Base-by-base conservation (phyloP, 2,113 vertebrate genomes). In the Bostrychus sinensis region DNA sequence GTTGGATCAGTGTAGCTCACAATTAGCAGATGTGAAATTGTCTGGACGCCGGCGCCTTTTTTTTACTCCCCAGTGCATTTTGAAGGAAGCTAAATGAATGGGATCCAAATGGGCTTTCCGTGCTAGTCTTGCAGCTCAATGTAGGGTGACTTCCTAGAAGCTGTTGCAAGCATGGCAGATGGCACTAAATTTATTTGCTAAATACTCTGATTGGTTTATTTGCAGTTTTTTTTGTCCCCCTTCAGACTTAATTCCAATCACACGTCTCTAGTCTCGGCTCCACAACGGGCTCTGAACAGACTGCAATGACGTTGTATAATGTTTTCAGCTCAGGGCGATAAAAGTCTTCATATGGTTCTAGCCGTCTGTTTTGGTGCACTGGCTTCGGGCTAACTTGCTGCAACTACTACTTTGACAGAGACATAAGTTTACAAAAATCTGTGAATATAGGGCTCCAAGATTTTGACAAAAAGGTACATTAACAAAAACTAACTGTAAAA, bases 171-270 rank as follows among this genome's bases (percentile, higher is more conserved):
- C 10, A 12, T 63, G 69, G 83, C 90, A 92, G 91, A 91, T 92
- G 90, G 89, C 43, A 22, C 79, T 69, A 78, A 65, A 86, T 90
- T 69, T 86, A 86, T 90, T 89, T 86, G 81, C 88, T 90, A 89
- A 92, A 89, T 88, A 86, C 83, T 81, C 57, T 75, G 77, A 86
- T 87, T 85, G 75, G 72, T 82, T 88, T 87, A 81, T 80, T 81
- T 89, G 80, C 69, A n/a, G 26, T 75, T 75, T 74, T 62, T 67
- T 60, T 46, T n/a, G 45, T 50, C 23, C 50, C 28, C 65, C 61
- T 20, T 39, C 20, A 4, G 36, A 68, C 30, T 72, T 67, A 55
- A 62, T 85, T 41, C 38, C 54, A 17, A n/a, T 59, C 72, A 50
- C 57, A 56, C 48, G 56, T 63, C 50, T 51, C 34, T 58, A 71